phyloP scores from a whole-genome alignment of 2,113 vertebrate species.

The Psophia crepitans region DNA sequence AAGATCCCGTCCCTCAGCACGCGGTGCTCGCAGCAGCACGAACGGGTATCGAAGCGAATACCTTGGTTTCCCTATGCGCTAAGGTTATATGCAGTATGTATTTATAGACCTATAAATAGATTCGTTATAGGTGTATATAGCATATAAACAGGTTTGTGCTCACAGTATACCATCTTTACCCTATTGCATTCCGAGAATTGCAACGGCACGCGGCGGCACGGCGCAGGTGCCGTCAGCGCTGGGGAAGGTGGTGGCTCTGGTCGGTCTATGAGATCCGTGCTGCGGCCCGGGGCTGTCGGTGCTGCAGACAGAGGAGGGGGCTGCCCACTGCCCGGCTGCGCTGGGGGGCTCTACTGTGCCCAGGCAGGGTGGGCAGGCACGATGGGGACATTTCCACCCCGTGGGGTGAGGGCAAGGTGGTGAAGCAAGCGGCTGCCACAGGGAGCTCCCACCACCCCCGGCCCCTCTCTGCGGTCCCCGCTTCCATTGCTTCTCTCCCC shows the following conservation, averaged over 20 bases:
- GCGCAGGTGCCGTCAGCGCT: background rate
- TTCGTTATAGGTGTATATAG: background rate
- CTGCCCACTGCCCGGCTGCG: background rate
- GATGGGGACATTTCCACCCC: background rate
- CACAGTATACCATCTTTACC: background rate
- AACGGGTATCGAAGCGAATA: rapidly evolving
- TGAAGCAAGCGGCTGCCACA: rapidly evolving
- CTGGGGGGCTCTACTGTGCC: background rate
- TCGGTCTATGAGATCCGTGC: background rate
- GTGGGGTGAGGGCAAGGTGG: rapidly evolving
- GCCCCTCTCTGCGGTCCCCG: background rate
- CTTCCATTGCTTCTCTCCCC: background rate
- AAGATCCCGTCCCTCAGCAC: background rate
- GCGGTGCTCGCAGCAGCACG: background rate
- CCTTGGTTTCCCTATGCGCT: background rate
- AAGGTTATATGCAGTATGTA: background rate
- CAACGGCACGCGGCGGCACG: rapidly evolving
- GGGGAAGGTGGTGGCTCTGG: background rate
- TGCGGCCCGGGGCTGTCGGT: rapidly evolving
- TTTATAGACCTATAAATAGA: background rate
- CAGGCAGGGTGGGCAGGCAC: background rate
- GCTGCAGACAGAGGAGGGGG: background rate
- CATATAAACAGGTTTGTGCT: background rate
- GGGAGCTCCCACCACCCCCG: rapidly evolving
- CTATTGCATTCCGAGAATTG: background rate